phyloP scores from a whole-genome alignment of 1,140 invertebrate species.

The roundworm (Caenorhabditis elegans) region WBcel235 BX284605.5:3119001-3119500 shows the following conservation, averaged over 20 bases:
- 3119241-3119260: too few species aligned
- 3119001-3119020: conserved; percentile 1
- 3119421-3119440: not conserved
- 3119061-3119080: not conserved
- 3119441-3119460: not conserved
- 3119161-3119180: not conserved
- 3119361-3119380: not conserved
- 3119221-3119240: conserved; percentile 44
- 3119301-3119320: not conserved
- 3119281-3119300: too few species aligned
- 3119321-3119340: not conserved
- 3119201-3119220: not conserved
- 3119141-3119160: not conserved
- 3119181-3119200: not conserved
- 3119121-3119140: not conserved
- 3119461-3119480: not conserved
- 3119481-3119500: not conserved
- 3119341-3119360: not conserved
- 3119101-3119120: not conserved
- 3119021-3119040: not conserved
- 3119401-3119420: not conserved
- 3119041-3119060: not conserved
- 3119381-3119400: not conserved
- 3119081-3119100: conserved; percentile 9
- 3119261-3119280: too few species aligned